Base-by-base conservation (phyloP, 2,888 invertebrate genomes). In the Rhimphoctona megacephalus region DNA sequence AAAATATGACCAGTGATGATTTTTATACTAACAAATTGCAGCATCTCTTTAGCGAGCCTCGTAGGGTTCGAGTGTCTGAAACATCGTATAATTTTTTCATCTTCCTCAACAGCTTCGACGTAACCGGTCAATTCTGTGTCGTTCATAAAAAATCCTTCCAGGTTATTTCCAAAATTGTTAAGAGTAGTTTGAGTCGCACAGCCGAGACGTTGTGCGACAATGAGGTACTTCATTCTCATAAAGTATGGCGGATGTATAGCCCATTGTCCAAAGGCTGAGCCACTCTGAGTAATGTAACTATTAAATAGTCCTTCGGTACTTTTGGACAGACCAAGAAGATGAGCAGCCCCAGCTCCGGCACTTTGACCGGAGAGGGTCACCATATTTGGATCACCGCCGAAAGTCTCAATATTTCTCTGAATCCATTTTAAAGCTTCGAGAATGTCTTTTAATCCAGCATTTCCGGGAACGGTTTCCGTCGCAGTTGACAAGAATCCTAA, bases 371-470 rank as follows among this genome's bases (percentile, higher is more conserved):
- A 83, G 43, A 94, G 76, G 0, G 93, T 94, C 8, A 94, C 92
- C 5, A 88, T 87, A 14, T 88, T 79, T 0, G 92, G 87, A 70
- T 94, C 89, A 5, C 94, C 94, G 0, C 90, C 89, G 81, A 94
- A 94, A 39, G 79, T 57, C 2, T 67, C 89, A 49, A 94, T 92
- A 76, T 94, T 94, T 19, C 88, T 88, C 49, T 92, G 90, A 1
- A 94, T 64, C 94, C 94, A 94, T 43, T 81, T 87, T 22, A 94
- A 81, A 1, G 93, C 93, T 85, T 88, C 85, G 9, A 90, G 70
- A 14, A 92, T 88, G 80, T 94, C 94, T 85, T 94, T 94, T 39
- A 94, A 39, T 0, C 91, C 94, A 30, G 92, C 92, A 88, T 94
- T 94, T 8, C 94, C 94, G 0, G 93, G 92, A 2, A 92, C 88